Conservation (phyloP, 2,113 vertebrate species). For the Geococcyx californianus region DNA sequence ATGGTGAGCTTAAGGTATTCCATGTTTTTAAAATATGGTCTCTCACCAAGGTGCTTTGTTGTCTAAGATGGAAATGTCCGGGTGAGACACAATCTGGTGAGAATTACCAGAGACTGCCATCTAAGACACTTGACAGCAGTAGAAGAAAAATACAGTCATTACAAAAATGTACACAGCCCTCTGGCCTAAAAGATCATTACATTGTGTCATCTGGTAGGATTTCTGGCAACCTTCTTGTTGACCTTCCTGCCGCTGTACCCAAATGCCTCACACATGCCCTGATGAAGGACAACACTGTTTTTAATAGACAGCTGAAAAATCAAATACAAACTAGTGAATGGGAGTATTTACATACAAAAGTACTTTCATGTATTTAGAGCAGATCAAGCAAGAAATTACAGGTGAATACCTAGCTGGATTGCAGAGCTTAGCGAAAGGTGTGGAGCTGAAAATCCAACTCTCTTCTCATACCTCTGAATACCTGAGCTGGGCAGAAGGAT, state of each 20-base stretch:
- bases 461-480: background rate
- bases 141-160: background rate
- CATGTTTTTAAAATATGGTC: background rate
- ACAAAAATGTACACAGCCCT: background rate
- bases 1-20: background rate
- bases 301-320: background rate
- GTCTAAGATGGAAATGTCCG: background rate
- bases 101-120: background rate
- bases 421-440: background rate
- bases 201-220: background rate
- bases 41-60: background rate
- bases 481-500: background rate
- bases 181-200: background rate
- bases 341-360: background rate
- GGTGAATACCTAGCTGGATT: background rate
- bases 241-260: background rate
- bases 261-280: background rate
- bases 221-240: background rate
- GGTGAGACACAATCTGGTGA: background rate
- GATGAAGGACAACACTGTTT: background rate
- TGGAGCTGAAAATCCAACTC: background rate
- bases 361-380: accelerated
- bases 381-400: background rate
- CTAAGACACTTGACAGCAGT: background rate
- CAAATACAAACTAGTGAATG: background rate